phyloP scores from a whole-genome alignment of 2,113 vertebrate species.

The Ctenomys sociabilis region DNA sequence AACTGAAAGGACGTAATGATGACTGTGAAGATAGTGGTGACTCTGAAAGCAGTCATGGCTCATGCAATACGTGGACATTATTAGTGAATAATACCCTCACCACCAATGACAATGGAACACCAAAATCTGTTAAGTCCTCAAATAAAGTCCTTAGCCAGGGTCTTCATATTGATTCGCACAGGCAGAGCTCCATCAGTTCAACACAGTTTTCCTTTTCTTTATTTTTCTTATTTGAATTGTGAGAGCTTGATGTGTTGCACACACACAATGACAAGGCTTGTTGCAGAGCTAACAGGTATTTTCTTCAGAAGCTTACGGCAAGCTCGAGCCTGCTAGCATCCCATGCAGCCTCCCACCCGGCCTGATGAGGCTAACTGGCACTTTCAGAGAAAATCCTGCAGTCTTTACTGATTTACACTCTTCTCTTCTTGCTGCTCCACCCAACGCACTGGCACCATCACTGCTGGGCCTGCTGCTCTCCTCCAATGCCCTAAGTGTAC shows the following conservation, averaged over 20 bases:
- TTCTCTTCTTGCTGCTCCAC: rapidly evolving
- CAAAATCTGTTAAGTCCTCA: neutral
- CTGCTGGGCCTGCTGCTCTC: neutral
- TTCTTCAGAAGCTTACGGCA: neutral
- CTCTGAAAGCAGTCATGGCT: too few species aligned
- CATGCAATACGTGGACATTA: too few species aligned
- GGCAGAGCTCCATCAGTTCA: neutral
- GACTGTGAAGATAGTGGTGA: neutral
- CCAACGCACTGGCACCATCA: neutral
- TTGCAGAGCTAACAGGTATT: neutral
- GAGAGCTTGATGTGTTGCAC: neutral
- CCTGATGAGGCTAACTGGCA: neutral
- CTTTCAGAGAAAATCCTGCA: neutral
- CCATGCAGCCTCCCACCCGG: neutral
- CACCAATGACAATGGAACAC: neutral
- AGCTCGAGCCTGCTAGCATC: neutral
- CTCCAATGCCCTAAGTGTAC: neutral
- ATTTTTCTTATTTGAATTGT: neutral
- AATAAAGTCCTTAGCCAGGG: neutral
- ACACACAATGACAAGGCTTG: neutral
- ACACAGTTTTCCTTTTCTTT: neutral
- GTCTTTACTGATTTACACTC: neutral
- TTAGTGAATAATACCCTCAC: neutral
- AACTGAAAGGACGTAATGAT: neutral
- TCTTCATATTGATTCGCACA: neutral